Evolutionary conservation across 2,113 vertebrate species (phyloP), one percentile per base, ranked within the genome.

Genomic region (Scomber japonicus): DNA sequence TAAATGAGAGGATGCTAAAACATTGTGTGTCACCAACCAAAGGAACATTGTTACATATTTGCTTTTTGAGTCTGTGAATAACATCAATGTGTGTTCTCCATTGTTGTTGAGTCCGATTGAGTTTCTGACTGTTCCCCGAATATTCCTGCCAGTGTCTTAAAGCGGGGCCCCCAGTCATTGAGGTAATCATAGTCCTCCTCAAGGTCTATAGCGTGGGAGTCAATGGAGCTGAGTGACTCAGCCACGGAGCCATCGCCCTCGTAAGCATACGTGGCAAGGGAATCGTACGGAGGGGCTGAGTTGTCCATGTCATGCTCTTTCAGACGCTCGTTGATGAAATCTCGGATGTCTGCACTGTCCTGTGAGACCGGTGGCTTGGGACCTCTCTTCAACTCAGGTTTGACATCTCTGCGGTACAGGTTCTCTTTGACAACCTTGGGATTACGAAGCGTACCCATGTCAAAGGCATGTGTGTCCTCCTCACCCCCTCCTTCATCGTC

Each of bases 401-500:
- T 98, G 85, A 99, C 96, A 68, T 99, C 98, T 77, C 98, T 96
- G 62, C 98, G 96, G 24, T 80, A 94, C 90, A 97, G 96, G 80
- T 96, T 97, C 45, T 98, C 97, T 78, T 99, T 97, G n/a, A 97
- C 95, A 12, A 90, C 97, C 91, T 99, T 98, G 35, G 97, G 97
- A 81, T 99, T 99, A 76, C 98, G 96, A 63, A 99, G 96, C 3
- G 98, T 97, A 19, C 97, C 97, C 46, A 99, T 99, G 93, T 99
- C 98, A 0, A 99, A 99, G 13, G 98, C 98, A 63, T 99, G 97
- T 3, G 98, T 99, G 92, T 99, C 98, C 81, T 99, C 98, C 80
- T 99, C 98, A 0, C 98, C 98, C 0, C 98, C 98, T 45, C 98
- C 98, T 89, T 99, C 98, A 21, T 99, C 98, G 68, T 99, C 98